A percentile compares a stretch with the other conserved stretches of the same genome.
phyloP scores from a whole-genome alignment of 1,140 invertebrate genomes.

The Odontomachus brunneus region DNA sequence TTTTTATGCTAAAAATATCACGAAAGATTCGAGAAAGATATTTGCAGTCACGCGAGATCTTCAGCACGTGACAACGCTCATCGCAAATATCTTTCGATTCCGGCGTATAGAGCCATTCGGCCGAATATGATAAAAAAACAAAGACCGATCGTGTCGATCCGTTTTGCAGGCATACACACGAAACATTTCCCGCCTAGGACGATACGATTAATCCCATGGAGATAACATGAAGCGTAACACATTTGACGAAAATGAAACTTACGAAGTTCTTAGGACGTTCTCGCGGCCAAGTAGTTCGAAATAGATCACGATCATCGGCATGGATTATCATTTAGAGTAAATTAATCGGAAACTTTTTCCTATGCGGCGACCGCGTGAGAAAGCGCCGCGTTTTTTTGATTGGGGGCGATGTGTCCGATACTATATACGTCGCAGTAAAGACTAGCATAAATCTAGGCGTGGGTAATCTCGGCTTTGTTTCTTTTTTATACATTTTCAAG shows the following conservation, averaged over 20 bases:
- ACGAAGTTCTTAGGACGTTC: constrained; percentile 24
- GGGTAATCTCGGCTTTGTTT: constrained; percentile 14
- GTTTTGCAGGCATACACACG: constrained; percentile 4
- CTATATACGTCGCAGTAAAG: constrained; percentile 18
- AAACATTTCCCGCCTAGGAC: constrained; percentile 23
- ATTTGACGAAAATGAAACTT: constrained; percentile 38
- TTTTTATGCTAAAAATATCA: constrained; percentile 42
- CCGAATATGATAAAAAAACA: constrained; percentile 23
- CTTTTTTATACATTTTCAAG: neutral
- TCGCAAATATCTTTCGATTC: constrained; percentile 17
- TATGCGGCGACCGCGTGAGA: neutral
- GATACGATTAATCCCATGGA: constrained; percentile 14
- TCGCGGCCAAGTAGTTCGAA: constrained; percentile 35
- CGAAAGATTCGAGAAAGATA: neutral
- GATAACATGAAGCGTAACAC: constrained; percentile 24
- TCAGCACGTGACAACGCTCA: constrained; percentile 17
- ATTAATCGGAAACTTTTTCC: constrained; percentile 38
- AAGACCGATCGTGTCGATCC: neutral
- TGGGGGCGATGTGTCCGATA: constrained; percentile 10
- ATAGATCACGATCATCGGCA: constrained; percentile 25
- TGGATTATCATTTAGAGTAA: constrained; percentile 16
- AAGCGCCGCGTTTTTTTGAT: constrained; percentile 30
- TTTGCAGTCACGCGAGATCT: constrained; percentile 11
- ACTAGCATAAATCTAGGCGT: constrained; percentile 30
- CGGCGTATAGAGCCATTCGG: neutral